Percentiles rank a stretch among this genome's conserved stretches.
phyloP scores from a whole-genome alignment of 2,797 vertebrate species.

The Brachyalestes nurse region DNA sequence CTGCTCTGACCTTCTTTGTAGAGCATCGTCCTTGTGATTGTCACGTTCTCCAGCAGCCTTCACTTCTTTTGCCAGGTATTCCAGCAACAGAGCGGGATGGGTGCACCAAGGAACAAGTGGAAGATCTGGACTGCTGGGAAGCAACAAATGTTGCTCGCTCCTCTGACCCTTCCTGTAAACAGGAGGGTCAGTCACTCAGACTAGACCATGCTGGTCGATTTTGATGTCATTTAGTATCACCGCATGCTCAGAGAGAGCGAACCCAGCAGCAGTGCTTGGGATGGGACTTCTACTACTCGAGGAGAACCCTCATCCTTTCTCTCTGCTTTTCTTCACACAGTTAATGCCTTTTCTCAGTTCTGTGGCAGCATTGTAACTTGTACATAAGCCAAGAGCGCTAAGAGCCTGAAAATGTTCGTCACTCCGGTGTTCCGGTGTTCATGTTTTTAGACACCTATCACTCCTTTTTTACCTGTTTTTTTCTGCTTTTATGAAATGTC shows the following conservation, averaged over 20 bases:
- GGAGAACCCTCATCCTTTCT: neutral
- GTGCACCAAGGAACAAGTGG: neutral
- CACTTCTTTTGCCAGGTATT: constrained; percentile 14
- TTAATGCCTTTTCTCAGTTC: constrained; percentile 30
- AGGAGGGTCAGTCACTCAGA: too few relatives aligned
- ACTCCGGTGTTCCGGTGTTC: neutral
- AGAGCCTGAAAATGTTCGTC: constrained; percentile 47
- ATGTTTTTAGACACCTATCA: neutral
- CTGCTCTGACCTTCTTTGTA: neutral
- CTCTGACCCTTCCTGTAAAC: neutral
- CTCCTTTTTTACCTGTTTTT: constrained; percentile 10
- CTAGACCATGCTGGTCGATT: too few relatives aligned
- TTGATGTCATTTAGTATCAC: too few relatives aligned
- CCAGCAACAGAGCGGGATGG: too few relatives aligned
- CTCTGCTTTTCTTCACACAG: constrained; percentile 9
- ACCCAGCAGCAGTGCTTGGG: too few relatives aligned
- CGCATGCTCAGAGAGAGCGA: too few relatives aligned
- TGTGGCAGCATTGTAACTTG: constrained; percentile 21
- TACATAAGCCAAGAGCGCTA: constrained; percentile 21
- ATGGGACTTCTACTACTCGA: too few relatives aligned
- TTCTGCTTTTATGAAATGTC: constrained; percentile 36
- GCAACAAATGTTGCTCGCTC: neutral
- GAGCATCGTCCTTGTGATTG: constrained; percentile 53
- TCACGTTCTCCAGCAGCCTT: constrained; percentile 67
- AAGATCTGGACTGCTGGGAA: neutral